Evolutionary conservation across 2,113 vertebrate species (phyloP).

Genomic region (Dasypus novemcinctus): DNA sequence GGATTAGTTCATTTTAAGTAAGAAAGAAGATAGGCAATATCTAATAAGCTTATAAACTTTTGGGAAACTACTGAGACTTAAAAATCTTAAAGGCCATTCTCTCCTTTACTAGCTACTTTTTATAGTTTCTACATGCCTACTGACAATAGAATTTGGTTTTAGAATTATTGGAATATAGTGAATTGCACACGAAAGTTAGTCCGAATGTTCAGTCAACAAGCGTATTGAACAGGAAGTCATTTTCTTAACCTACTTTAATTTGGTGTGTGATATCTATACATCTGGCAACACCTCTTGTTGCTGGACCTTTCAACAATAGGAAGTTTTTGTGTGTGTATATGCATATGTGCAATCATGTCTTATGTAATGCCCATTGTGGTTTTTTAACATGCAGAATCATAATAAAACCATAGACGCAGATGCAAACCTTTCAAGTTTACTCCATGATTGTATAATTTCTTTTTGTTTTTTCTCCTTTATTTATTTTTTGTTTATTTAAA

Average conservation of each 20-base stretch:
- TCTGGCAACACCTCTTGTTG: neutral
- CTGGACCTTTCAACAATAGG: neutral
- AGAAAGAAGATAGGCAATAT: neutral
- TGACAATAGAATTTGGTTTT: neutral
- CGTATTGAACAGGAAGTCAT: neutral
- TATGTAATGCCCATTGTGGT: neutral
- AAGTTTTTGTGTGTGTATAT: neutral
- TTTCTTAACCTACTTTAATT: neutral
- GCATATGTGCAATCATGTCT: neutral
- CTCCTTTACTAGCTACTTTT: neutral
- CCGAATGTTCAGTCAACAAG: neutral
- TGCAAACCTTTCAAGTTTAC: neutral
- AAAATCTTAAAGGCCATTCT: constrained; percentile 7
- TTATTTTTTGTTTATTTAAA: neutral
- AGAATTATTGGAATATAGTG: neutral
- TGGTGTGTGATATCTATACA: neutral
- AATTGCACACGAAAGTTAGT: neutral
- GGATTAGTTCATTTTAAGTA: neutral
- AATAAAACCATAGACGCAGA: neutral
- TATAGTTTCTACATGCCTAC: neutral
- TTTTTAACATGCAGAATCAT: neutral
- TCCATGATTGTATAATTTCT: neutral
- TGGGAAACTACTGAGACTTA: neutral
- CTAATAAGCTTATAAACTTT: neutral
- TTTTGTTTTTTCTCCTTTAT: neutral